Evolutionary conservation across 1,140 invertebrate genomes (phyloP), one percentile per base, ranked within the genome.

Genomic region (Holcopasites calliopsidis): DNA sequence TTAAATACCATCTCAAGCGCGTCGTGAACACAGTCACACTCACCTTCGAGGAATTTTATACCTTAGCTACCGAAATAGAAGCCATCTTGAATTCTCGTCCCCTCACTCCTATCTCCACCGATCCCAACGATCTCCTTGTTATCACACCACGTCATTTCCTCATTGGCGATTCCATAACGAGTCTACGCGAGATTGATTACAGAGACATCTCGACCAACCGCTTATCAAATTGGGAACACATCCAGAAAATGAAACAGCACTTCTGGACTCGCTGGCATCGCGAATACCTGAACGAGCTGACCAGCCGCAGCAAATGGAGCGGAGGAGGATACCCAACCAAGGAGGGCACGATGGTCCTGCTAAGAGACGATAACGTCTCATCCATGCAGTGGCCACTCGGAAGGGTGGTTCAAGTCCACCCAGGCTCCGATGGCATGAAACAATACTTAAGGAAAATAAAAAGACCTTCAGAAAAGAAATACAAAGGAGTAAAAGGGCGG

Each of bases 61-160:
- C 54, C 2, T 16, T 47, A 0, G n/a, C 58, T 0, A 47, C 11
- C 0, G 44, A 61, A 13, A 71, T 52, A 1, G 33, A 71, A 8
- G 4, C 55, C 1, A 47, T 61, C 2, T 31, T 49, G 16, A 61
- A 73, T n/a, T 62, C 58, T 1, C 23, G 58, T 1, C 58, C 47
- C 0, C 21, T 75, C 0, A 66, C 35, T 5, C 21, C 52, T 2
- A 3, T 75, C 3, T 58, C 42, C 0, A 16, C 21, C 4, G 72
- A 66, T 40, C 21, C 72, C 0, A 58, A 38, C 2, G 54, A 74
- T 3, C 13, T 65, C 2, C 21, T 33, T 0, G 23, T 31, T 0
- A 31, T 66, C 1, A 58, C 61, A 16, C 54, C 52, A 5, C 28
- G 28, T 6, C 61, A 75, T n/a, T 60, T 65, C 31, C n/a, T 74